Evolutionary conservation across 2,797 vertebrate species (phyloP).

Genomic region (Anisognathus igniventris): DNA sequence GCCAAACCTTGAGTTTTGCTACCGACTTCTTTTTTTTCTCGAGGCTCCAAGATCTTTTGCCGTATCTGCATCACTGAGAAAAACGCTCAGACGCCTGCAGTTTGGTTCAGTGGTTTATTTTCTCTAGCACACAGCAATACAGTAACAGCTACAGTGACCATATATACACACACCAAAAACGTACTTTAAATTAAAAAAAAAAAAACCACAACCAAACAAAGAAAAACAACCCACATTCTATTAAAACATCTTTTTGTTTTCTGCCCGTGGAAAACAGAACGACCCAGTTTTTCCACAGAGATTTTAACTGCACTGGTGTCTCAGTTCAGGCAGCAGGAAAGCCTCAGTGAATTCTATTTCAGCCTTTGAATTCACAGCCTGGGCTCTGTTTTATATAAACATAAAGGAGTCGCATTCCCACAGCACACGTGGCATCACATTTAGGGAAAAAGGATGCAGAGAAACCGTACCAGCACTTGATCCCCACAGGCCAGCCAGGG

Average conservation of each 20-base stretch:
- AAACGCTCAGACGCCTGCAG: accelerated
- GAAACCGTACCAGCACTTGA: accelerated
- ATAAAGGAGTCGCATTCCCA: accelerated
- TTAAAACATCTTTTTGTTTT: neutral
- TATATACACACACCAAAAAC: accelerated
- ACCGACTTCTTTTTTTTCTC: no score
- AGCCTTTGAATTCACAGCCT: neutral
- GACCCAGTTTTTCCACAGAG: accelerated
- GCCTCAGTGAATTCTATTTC: neutral
- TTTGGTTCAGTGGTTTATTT: conserved; percentile 24
- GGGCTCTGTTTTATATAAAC: accelerated
- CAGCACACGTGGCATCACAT: accelerated
- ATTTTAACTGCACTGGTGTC: accelerated
- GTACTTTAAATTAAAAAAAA: neutral
- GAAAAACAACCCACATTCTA: neutral
- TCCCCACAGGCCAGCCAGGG: neutral
- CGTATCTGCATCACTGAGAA: neutral
- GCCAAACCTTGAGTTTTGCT: no score
- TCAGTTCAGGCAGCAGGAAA: neutral
- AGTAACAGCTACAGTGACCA: neutral
- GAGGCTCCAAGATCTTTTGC: accelerated
- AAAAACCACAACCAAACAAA: no score
- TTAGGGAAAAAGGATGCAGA: neutral
- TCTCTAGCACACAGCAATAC: neutral
- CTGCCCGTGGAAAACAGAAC: neutral